Conservation (phyloP, 2,113 vertebrate genomes). For the Uropsilus gracilis region DNA sequence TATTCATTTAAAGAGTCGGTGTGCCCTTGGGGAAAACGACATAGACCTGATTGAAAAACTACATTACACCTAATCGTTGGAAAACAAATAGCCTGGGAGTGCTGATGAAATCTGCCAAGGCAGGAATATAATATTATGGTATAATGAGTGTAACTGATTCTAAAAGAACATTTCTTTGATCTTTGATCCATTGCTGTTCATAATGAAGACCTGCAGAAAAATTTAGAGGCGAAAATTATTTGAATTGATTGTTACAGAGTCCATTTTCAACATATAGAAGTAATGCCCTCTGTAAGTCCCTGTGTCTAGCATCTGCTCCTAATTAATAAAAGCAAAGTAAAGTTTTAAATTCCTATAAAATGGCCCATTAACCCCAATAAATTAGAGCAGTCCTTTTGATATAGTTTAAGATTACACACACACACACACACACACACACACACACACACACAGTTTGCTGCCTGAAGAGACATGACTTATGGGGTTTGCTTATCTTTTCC, state of each 20-base stretch:
- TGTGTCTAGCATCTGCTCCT: neutral
- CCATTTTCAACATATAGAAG: neutral
- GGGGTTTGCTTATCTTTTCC: neutral
- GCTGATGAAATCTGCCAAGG: neutral
- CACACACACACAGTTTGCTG: neutral
- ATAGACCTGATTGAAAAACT: neutral
- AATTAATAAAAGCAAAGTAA: neutral
- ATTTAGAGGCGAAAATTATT: neutral
- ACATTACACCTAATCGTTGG: neutral
- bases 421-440: neutral
- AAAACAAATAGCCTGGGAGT: slow-evolving; percentile 11
- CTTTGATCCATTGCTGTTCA: neutral
- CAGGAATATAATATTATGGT: neutral
- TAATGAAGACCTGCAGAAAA: neutral
- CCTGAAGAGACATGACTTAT: neutral
- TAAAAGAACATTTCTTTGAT: slow-evolving; percentile 11
- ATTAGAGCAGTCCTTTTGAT: neutral
- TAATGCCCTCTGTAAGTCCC: neutral
- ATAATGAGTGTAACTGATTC: neutral
- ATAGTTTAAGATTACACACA: neutral
- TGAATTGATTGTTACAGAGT: neutral
- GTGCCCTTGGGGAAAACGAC: neutral
- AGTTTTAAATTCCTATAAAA: neutral
- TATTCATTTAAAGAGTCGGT: neutral
- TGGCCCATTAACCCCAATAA: neutral